Conservation (phyloP, 2,888 invertebrate genomes). For the Epinotia nisella region DNA sequence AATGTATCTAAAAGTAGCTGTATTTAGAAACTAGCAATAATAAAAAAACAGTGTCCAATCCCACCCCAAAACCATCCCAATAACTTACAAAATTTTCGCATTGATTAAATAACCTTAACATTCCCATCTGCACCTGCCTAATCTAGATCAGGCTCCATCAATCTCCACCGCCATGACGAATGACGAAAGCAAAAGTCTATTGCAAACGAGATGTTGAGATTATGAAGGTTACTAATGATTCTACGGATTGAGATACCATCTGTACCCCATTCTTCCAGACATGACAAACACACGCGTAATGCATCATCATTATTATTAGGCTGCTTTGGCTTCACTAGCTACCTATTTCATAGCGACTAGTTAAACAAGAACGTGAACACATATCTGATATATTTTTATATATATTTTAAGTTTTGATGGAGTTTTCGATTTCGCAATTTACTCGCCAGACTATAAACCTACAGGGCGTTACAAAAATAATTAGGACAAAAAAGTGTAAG, state of each 20-base stretch:
- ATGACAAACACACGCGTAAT: conserved; percentile 27
- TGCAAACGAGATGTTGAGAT: conserved; percentile 44
- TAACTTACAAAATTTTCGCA: neutral
- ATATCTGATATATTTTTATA: too few relatives aligned
- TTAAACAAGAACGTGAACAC: too few relatives aligned
- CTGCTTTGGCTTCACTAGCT: neutral
- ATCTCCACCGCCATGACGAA: conserved; percentile 38
- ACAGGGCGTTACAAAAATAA: too few relatives aligned
- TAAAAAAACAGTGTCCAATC: too few relatives aligned
- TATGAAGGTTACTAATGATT: conserved; percentile 42
- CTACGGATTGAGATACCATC: conserved; percentile 27
- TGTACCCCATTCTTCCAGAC: conserved; percentile 4
- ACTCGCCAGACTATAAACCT: too few relatives aligned
- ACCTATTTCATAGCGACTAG: neutral
- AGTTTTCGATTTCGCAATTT: too few relatives aligned
- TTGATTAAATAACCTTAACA: neutral
- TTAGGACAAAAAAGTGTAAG: too few relatives aligned
- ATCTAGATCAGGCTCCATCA: conserved; percentile 29
- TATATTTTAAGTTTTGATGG: too few relatives aligned
- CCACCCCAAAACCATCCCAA: too few relatives aligned
- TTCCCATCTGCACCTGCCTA: conserved; percentile 29
- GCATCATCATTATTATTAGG: conserved; percentile 9
- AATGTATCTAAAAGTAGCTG: too few relatives aligned
- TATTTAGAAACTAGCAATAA: too few relatives aligned
- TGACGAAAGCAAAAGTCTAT: conserved; percentile 39